These are phyloP conservation scores for Gallinago jamesoni DNA, from an alignment of 2,113 vertebrate species.

Conservation along the genomic window DNA sequence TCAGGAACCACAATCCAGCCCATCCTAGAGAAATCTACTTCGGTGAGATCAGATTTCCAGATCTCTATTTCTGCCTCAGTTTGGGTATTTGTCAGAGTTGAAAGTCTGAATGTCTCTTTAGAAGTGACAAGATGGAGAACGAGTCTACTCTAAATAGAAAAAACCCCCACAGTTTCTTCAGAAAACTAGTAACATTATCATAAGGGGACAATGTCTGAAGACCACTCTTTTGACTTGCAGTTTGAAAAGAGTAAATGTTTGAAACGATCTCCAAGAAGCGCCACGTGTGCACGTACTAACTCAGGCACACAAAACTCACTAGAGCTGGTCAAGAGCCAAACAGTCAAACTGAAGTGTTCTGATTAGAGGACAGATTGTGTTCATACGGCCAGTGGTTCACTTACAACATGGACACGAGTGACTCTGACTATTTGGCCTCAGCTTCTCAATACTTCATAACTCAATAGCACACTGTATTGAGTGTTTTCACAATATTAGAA, in stretches of 20 bases:
- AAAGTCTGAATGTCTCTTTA: neutral
- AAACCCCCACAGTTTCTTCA: neutral
- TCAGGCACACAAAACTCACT: neutral
- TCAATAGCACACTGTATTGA: neutral
- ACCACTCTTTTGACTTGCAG: neutral
- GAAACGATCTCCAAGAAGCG: neutral
- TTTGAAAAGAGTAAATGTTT: neutral
- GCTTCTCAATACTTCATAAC: neutral
- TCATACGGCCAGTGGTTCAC: neutral
- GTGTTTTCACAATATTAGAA: neutral
- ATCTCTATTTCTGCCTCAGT: neutral
- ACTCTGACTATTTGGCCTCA: neutral
- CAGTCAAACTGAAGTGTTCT: neutral
- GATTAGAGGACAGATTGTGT: neutral
- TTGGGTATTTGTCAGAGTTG: neutral
- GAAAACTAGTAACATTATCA: neutral
- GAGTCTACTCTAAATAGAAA: neutral
- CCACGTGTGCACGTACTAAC: neutral
- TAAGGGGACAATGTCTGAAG: neutral
- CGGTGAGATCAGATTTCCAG: neutral
- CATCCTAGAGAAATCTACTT: neutral
- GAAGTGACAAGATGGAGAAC: neutral
- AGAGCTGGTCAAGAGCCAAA: neutral
- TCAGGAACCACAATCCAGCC: neutral
- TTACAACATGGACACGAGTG: fast-evolving